phyloP scores from a whole-genome alignment of 1,140 invertebrate species.

The Aradophagus sp. region DNA sequence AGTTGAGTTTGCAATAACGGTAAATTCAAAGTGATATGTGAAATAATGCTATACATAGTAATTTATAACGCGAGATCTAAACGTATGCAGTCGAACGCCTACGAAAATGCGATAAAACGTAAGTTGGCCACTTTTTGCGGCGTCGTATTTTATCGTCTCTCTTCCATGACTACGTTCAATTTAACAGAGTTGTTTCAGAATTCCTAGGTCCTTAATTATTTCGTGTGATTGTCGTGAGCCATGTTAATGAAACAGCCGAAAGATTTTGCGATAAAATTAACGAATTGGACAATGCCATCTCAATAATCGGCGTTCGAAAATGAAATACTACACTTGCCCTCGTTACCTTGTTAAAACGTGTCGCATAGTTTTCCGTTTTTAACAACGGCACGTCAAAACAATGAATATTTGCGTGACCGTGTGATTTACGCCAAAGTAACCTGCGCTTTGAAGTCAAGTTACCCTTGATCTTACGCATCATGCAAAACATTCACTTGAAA shows the following conservation, averaged over 20 bases:
- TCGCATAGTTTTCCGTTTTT: slow-evolving; percentile 12
- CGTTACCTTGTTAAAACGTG: slow-evolving; percentile 25
- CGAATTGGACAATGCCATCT: slow-evolving; percentile 14
- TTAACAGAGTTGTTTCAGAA: slow-evolving; percentile 30
- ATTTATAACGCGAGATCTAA: too few species aligned
- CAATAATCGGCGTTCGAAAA: slow-evolving; percentile 5
- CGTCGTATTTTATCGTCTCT: slow-evolving; percentile 11
- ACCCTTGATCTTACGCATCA: slow-evolving; percentile 46
- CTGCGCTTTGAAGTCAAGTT: slow-evolving; percentile 16
- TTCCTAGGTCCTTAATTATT: too few species aligned
- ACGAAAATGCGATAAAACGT: slow-evolving; percentile 24
- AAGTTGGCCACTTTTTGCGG: slow-evolving; percentile 28
- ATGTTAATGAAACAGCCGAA: not conserved
- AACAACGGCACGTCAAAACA: slow-evolving; percentile 27
- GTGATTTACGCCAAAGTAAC: slow-evolving; percentile 27
- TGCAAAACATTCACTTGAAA: slow-evolving; percentile 41
- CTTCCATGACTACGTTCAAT: slow-evolving; percentile 31
- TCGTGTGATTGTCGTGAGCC: not conserved
- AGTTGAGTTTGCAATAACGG: too few species aligned
- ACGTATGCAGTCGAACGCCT: slow-evolving; percentile 26
- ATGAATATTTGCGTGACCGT: slow-evolving; percentile 56
- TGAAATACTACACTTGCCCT: slow-evolving; percentile 27
- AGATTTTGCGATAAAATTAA: slow-evolving; percentile 30
- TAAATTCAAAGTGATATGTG: too few species aligned
- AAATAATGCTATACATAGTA: too few species aligned